Conservation (phyloP, 2,797 vertebrate genomes). For the Labeo calbasu region DNA sequence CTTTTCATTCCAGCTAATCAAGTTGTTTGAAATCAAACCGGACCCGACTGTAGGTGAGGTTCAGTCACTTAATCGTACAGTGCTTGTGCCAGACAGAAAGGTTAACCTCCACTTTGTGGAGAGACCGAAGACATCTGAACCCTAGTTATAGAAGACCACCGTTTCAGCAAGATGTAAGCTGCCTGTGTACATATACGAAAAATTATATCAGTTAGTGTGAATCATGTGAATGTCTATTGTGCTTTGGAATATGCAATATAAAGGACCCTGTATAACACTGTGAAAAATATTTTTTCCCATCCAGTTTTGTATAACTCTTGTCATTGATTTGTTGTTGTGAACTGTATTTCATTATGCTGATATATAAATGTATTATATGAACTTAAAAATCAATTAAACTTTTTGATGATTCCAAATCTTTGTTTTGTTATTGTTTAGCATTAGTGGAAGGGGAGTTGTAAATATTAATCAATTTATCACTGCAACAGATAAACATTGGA, state of each 20-base stretch:
- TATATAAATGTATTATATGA: too few relatives aligned
- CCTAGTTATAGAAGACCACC: background rate
- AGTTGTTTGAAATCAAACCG: slow-evolving; percentile 75
- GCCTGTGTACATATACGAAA: background rate
- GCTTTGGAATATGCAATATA: background rate
- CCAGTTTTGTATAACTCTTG: slow-evolving; percentile 6
- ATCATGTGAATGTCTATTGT: background rate
- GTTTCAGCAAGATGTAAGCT: background rate
- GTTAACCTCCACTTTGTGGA: slow-evolving; percentile 75
- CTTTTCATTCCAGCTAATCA: slow-evolving; percentile 70
- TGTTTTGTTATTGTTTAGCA: too few relatives aligned
- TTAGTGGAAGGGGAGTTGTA: background rate
- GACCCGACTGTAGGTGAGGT: slow-evolving; percentile 69
- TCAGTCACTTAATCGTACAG: slow-evolving; percentile 68
- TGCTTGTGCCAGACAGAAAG: slow-evolving; percentile 73
- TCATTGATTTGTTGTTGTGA: background rate
- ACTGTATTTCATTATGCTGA: background rate
- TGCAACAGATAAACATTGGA: background rate
- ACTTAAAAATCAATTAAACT: too few relatives aligned
- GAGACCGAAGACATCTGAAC: slow-evolving; percentile 51
- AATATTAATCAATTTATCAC: background rate
- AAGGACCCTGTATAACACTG: slow-evolving; percentile 2
- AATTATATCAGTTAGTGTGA: background rate
- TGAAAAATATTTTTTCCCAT: background rate
- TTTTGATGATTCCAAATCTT: too few relatives aligned